Percentiles rank a stretch among this genome's conserved stretches.
Conservation (phyloP, 1,140 invertebrate species). For the Danaus melanippus region DNA sequence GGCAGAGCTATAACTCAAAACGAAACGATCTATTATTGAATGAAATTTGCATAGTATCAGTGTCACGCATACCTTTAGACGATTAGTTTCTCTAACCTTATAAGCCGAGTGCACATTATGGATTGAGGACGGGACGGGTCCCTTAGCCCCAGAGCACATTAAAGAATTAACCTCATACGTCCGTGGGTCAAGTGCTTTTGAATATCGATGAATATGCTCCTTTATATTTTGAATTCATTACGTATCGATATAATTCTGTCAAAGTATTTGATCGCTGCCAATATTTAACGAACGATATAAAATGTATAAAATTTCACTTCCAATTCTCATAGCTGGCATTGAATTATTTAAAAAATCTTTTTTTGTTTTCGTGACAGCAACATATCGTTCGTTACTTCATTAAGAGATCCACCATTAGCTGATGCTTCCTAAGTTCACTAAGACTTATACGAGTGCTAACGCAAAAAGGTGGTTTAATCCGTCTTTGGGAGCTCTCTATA, state of each 20-base stretch:
- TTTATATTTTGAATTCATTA: not conserved
- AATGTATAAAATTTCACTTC: not conserved
- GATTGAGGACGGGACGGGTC: constrained; percentile 18
- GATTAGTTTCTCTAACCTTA: constrained; percentile 16
- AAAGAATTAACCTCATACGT: constrained; percentile 24
- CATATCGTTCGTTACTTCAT: not conserved
- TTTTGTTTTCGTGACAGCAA: not conserved
- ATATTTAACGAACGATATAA: not conserved
- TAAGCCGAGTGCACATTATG: constrained; percentile 20
- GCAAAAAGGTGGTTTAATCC: constrained; percentile 58
- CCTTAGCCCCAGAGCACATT: constrained; percentile 21
- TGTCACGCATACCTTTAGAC: constrained; percentile 20
- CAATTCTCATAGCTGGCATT: not conserved
- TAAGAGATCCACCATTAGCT: constrained; percentile 16
- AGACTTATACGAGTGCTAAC: constrained; percentile 41
- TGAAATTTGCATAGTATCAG: constrained; percentile 2
- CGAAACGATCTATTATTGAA: no score
- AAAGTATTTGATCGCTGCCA: not conserved
- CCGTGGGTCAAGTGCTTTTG: constrained; percentile 30
- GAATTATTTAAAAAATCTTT: constrained; percentile 2
- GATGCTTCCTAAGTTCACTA: constrained; percentile 16
- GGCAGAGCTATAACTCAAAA: no score
- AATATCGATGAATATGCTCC: constrained; percentile 23
- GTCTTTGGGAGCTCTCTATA: constrained; percentile 38
- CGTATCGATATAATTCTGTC: not conserved